Percentiles rank a stretch among this genome's conserved stretches.
Evolutionary conservation across 2,888 invertebrate species (phyloP).

Genomic region (Nemoura dubitans): DNA sequence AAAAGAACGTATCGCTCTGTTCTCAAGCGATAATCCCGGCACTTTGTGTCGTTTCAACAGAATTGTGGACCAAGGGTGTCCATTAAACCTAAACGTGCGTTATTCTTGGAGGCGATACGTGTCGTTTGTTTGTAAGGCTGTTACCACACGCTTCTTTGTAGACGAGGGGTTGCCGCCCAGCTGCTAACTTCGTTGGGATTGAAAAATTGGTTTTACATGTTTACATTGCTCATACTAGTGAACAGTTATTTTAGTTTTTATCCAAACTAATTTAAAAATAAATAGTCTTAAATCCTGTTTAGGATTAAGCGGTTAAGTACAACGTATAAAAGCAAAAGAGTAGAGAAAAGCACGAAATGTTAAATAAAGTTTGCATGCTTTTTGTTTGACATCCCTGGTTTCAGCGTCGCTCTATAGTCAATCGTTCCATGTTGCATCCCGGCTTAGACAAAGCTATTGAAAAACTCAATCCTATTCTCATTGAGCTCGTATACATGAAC

Average conservation of each 20-base stretch:
- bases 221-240: neutral
- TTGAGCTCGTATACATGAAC: slow-evolving; percentile 2
- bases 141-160: neutral
- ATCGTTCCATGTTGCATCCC: neutral
- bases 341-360: neutral
- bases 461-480: slow-evolving; percentile 28
- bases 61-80: neutral
- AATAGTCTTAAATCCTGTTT: neutral
- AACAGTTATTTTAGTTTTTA: neutral
- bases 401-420: neutral
- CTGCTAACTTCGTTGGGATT: neutral
- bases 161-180: neutral
- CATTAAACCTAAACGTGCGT: slow-evolving; percentile 4
- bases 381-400: slow-evolving; percentile 12
- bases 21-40: slow-evolving; percentile 23
- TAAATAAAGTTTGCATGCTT: neutral
- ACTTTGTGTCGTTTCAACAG: slow-evolving; percentile 13
- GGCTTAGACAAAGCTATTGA: slow-evolving; percentile 28
- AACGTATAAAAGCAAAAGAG: neutral
- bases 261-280: neutral
- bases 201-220: neutral
- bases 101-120: neutral
- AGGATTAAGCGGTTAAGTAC: neutral
- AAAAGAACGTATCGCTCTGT: slow-evolving; percentile 18
- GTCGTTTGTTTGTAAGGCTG: neutral